Evolutionary conservation across 2,113 vertebrate species (phyloP).

Genomic region (Delphinus delphis): DNA sequence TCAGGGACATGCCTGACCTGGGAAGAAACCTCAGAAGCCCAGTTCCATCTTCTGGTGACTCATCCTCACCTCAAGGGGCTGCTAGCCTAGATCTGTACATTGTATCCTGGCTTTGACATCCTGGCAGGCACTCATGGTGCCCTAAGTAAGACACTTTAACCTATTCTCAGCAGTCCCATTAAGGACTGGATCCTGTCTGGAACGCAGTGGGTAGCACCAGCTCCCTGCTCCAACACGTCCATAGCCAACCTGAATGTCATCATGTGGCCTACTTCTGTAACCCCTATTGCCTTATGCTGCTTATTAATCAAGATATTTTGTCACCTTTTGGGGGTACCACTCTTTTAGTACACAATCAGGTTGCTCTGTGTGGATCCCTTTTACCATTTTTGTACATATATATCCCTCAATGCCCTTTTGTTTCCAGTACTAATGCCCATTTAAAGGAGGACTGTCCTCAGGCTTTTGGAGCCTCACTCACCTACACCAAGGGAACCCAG

Average conservation of each 20-base stretch:
- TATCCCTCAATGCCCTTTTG: neutral
- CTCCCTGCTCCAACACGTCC: neutral
- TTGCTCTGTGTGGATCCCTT: neutral
- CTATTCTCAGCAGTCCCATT: neutral
- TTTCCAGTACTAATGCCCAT: neutral
- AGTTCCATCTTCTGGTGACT: neutral
- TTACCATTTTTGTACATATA: neutral
- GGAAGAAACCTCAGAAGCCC: neutral
- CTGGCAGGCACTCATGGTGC: neutral
- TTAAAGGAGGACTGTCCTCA: neutral
- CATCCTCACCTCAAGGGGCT: neutral
- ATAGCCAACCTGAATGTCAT: neutral
- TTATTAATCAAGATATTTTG: neutral
- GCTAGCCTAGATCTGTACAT: neutral
- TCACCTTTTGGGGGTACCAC: neutral
- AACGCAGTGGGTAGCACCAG: fast-evolving
- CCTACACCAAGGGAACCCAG: neutral
- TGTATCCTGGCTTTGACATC: neutral
- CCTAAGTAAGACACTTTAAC: neutral
- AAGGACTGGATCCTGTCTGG: neutral
- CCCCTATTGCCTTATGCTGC: neutral
- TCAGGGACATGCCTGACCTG: neutral
- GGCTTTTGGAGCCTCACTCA: neutral
- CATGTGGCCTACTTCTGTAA: neutral
- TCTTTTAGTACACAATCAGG: neutral